Base-by-base conservation (phyloP, 2,888 invertebrate genomes). In the Drosophila limbata region DNA sequence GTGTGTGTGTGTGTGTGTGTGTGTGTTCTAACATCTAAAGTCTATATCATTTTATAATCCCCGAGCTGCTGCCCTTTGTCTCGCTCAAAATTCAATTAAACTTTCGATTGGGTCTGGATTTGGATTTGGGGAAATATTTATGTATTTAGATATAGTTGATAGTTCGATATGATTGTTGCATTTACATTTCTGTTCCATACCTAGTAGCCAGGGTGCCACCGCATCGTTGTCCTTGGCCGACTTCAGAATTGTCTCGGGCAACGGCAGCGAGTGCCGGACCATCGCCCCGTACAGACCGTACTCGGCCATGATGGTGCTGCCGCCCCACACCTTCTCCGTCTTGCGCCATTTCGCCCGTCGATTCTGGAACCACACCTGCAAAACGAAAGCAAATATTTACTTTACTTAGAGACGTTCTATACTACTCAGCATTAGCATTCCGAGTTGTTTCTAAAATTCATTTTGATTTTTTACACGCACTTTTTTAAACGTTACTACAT, bases 291-390 rank as follows among this genome's bases (percentile, higher is more conserved):
- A 99, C 55, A 99, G 94, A 3, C 99, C 99, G 92, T 99, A 99
- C 93, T 99, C 99, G 79, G 99, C 99, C 99, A 99, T 99, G 92
- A 99, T 99, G 86, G 99, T 99, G 91, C 98, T 98, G 89, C 98
- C 95, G 51, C 99, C 99, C 99, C 99, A 99, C 86, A 98, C 99
- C 92, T 99, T 99, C 94, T 99, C 99, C 60, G 99, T 99, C 93
- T 99, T 99, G 73, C 99, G 96, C 99, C 99, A 99, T 92, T 99
- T 99, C 90, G 99, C 99, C 47, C 99, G 95, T 28, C 99, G 95
- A 93, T 99, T 99, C 94, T 93, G 93, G 88, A 93, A 99, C 99
- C 99, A 99, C 61, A 99, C 99, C 99, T 99, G 94, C 94, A 69
- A 66, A 33, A 25, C 25, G 25, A 25, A 0, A 6, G 25, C 25